Evolutionary conservation across 1,140 invertebrate genomes (phyloP), one percentile per base, ranked within the genome.

Genomic region (Microvelia longipes): DNA sequence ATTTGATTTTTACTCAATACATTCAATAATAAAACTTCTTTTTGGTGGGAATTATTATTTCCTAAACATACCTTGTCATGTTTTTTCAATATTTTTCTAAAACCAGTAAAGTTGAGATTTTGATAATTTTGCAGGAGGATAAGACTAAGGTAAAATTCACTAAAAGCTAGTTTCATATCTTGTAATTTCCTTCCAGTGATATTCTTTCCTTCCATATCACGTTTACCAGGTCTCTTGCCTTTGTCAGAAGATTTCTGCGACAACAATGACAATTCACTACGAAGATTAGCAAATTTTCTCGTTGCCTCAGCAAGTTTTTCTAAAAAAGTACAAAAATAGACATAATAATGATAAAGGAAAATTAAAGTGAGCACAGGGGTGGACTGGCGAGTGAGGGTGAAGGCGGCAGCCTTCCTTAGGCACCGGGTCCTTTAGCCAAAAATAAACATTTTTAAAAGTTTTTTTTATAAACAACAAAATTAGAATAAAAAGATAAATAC

Each of bases 21-120:
- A n/a, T n/a, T n/a, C n/a, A n/a, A n/a, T n/a, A n/a, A n/a, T n/a
- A n/a, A n/a, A n/a, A n/a, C n/a, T n/a, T n/a, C n/a, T n/a, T n/a
- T n/a, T n/a, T n/a, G n/a, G n/a, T n/a, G n/a, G n/a, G n/a, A n/a
- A n/a, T n/a, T n/a, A n/a, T n/a, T n/a, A n/a, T n/a, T n/a, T n/a
- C n/a, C n/a, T n/a, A n/a, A n/a, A n/a, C n/a, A n/a, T 73, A 92
- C 86, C 82, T 96, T 96, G 78, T 96, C 93, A 80, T 96, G 93
- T 79, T 96, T 96, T 77, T 96, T 96, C 19, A 96, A 81, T 72
- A 96, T 96, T 78, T 96, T 96, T 66, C 92, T 82, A 79, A 96
- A 96, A 0, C 94, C 93, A 14, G 91, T 94, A 73, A 91, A 93
- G 81, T 96, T 96, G 1, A 96, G 80, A 75, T 91, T 91, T 77